Conservation (phyloP, 2,888 invertebrate genomes). For the Athripsodes cinereus region DNA sequence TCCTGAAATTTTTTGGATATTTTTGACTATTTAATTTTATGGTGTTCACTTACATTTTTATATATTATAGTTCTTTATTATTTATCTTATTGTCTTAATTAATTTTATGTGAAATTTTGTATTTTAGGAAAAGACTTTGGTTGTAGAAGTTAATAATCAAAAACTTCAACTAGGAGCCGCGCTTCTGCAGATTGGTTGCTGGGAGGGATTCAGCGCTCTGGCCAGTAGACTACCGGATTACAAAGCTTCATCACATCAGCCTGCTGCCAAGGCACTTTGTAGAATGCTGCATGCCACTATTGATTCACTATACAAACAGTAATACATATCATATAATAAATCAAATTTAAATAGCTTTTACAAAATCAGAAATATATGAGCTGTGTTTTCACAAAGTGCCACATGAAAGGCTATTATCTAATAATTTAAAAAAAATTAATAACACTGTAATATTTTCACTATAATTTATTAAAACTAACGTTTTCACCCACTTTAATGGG, state of each 20-base stretch:
- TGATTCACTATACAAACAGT: constrained; percentile 81
- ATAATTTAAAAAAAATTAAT: too few relatives aligned
- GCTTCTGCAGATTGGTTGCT: constrained; percentile 80
- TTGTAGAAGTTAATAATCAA: constrained; percentile 60
- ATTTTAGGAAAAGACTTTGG: constrained; percentile 13
- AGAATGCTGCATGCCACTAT: constrained; percentile 75
- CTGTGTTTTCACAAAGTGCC: neutral
- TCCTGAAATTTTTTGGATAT: too few relatives aligned
- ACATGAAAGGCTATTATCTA: too few relatives aligned
- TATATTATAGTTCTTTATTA: neutral
- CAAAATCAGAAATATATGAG: neutral
- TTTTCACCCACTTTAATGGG: too few relatives aligned
- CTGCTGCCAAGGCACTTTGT: constrained; percentile 73
- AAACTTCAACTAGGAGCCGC: constrained; percentile 92
- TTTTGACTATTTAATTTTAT: too few relatives aligned
- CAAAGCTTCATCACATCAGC: constrained; percentile 69
- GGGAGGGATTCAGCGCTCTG: constrained; percentile 78
- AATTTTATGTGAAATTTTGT: neutral
- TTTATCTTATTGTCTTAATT: neutral
- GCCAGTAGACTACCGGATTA: constrained; percentile 78
- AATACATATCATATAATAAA: too few relatives aligned
- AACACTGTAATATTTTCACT: too few relatives aligned
- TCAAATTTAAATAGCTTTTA: too few relatives aligned
- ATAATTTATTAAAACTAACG: too few relatives aligned
- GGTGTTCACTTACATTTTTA: too few relatives aligned